Percentiles rank a stretch among this genome's conserved stretches.
Conservation (phyloP, 1,140 invertebrate genomes). For the Drosophila trapezifrons region DNA sequence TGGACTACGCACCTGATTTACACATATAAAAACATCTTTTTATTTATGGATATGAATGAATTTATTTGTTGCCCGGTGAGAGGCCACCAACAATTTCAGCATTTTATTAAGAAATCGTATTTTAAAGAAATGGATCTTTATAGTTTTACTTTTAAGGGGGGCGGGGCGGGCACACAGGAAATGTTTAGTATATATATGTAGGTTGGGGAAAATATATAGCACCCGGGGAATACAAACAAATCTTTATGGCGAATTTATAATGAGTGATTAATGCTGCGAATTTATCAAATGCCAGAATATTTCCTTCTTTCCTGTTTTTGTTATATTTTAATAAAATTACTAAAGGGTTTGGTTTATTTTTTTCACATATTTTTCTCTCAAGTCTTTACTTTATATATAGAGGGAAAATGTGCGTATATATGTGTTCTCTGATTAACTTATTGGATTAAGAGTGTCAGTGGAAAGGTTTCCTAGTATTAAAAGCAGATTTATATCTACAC, state of each 20-base stretch:
- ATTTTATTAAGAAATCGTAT: constrained; percentile 36
- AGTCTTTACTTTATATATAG: not conserved
- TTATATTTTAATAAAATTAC: not conserved
- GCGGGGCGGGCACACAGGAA: constrained; percentile 9
- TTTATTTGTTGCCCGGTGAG: constrained; percentile 36
- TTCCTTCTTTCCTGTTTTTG: no score
- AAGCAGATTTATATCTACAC: constrained; percentile 18
- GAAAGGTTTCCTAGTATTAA: constrained; percentile 20
- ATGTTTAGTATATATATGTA: not conserved
- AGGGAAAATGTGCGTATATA: not conserved
- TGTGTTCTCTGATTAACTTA: constrained; percentile 25
- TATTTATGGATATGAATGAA: constrained; percentile 40
- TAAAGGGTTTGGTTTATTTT: not conserved
- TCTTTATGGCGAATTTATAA: constrained; percentile 11
- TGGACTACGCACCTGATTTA: constrained; percentile 21
- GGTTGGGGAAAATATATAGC: not conserved
- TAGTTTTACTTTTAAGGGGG: constrained; percentile 24
- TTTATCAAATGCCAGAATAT: constrained; percentile 7
- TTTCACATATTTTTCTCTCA: no score
- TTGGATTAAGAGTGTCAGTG: constrained; percentile 23
- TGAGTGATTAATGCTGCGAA: constrained; percentile 6
- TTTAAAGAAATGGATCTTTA: constrained; percentile 20
- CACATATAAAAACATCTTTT: constrained; percentile 21
- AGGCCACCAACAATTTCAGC: constrained; percentile 27
- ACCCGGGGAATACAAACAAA: no score